These are phyloP conservation scores for Phalera bucephala DNA, from an alignment of 2,888 invertebrate genomes.

Conservation along the genomic window DNA sequence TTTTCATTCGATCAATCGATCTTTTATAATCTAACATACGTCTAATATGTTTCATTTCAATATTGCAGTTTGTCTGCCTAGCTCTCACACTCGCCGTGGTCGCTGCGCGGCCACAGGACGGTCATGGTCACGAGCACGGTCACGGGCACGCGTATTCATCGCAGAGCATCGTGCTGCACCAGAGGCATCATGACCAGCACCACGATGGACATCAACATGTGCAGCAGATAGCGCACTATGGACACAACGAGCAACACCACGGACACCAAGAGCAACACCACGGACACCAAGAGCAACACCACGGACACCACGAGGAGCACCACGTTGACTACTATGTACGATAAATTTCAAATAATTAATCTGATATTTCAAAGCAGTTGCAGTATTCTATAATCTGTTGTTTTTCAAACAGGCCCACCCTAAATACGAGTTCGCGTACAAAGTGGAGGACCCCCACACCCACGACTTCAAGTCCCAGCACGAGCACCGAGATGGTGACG, in stretches of 20 bases:
- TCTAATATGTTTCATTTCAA: no score
- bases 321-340: slow-evolving; percentile 27
- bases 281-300: no score
- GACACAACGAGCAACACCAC: no score
- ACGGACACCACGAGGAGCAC: slow-evolving; percentile 1
- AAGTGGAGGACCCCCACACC: slow-evolving; percentile 75
- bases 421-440: slow-evolving; percentile 50
- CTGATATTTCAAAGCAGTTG: background rate
- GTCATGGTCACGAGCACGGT: slow-evolving; percentile 35
- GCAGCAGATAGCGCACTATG: slow-evolving; percentile 11
- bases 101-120: slow-evolving; percentile 6
- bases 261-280: slow-evolving; percentile 7
- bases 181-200: slow-evolving; percentile 25
- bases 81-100: background rate
- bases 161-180: slow-evolving; percentile 47
- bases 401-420: slow-evolving; percentile 5
- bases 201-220: slow-evolving; percentile 7
- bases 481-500: slow-evolving; percentile 29
- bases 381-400: background rate
- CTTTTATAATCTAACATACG: no score
- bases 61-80: slow-evolving; percentile 1
- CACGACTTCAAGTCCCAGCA: slow-evolving; percentile 79
- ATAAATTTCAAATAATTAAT: background rate
- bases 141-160: slow-evolving; percentile 47
- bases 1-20: no score